Base-by-base conservation (phyloP, 1,140 invertebrate genomes). In the Bombus waltoni region DNA sequence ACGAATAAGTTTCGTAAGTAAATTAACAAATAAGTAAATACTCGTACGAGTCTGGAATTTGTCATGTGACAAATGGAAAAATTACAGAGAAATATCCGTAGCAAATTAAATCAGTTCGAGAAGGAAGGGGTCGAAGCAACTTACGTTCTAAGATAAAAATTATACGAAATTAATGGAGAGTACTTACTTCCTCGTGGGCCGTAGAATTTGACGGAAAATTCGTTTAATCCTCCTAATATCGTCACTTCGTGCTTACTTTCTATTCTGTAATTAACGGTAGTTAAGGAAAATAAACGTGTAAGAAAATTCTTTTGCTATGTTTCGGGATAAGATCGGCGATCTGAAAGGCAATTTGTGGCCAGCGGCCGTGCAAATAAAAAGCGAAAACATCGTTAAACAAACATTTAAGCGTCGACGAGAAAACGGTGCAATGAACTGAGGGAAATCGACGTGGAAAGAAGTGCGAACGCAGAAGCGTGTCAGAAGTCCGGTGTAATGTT, bases 131-230 rank as follows among this genome's bases (percentile, higher is more conserved):
- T 25, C 18, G 6, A 15, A 38, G 0, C 32, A 13, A 9, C n/a
- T 75, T 75, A 75, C 73, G 15, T 3, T 42, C 25, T n/a, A 59
- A 66, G n/a, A 6, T 35, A 40, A 62, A 5, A 42, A 66, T 66
- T 18, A 28, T 53, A 8, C 9, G 59, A 59, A 80, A 44, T 15
- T 73, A 62, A 68, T 78, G 66, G 70, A 81, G 89, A 81, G 89
- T 95, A 98, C 97, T 98, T 95, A 98, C 98, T 99, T 94, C 98
- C 98, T 93, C 98, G 96, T 79, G 99, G 99, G 70, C 99, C 99
- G 95, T 99, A 99, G 96, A 99, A 99, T 96, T 99, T 99, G 65
- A 99, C 99, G 95, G 98, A 99, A 96, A 99, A 99, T 96, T 99
- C 99, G 96, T 99, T 99, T 72, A 99, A 96, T 75, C 99, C 99